These are phyloP conservation scores for Helicoverpa zea DNA, from an alignment of 1,140 invertebrate genomes.

Conservation along the genomic window DNA sequence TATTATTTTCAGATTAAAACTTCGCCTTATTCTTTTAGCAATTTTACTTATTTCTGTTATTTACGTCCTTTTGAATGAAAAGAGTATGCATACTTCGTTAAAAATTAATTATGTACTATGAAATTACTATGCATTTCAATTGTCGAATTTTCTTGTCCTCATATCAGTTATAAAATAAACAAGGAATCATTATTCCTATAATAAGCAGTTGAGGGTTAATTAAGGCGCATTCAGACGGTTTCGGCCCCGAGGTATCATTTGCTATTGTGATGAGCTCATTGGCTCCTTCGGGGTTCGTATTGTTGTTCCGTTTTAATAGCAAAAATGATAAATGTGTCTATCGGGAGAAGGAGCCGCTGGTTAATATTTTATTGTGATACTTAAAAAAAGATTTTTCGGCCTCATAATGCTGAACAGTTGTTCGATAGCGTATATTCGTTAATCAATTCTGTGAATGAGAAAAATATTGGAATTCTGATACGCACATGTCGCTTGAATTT, in stretches of 20 bases:
- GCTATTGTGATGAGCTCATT: conserved; percentile 81
- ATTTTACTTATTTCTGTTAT: background rate
- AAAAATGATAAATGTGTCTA: conserved; percentile 84
- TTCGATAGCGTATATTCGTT: conserved; percentile 29
- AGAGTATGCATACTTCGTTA: background rate
- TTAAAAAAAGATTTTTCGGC: conserved; percentile 42
- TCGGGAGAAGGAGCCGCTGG: conserved; percentile 69
- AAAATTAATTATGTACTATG: conserved; percentile 16
- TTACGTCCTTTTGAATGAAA: conserved; percentile 5
- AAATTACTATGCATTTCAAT: conserved; percentile 47
- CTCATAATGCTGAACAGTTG: conserved; percentile 35
- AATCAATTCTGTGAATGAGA: conserved; percentile 38
- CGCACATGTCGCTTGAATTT: conserved; percentile 16
- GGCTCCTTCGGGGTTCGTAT: conserved; percentile 80
- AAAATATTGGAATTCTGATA: conserved; percentile 32
- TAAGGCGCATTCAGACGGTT: conserved; percentile 78
- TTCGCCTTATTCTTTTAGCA: background rate
- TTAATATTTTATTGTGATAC: conserved; percentile 56
- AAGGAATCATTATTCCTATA: conserved; percentile 60
- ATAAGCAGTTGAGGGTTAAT: conserved; percentile 77
- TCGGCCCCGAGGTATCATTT: conserved; percentile 81
- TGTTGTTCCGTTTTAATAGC: conserved; percentile 83
- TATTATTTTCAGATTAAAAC: conserved; percentile 18
- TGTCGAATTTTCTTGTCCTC: conserved; percentile 46
- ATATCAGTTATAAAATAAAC: conserved; percentile 60